Percentiles rank a stretch among this genome's conserved stretches.
Conservation (phyloP, 2,888 invertebrate species). For the Stenurella melanura region DNA sequence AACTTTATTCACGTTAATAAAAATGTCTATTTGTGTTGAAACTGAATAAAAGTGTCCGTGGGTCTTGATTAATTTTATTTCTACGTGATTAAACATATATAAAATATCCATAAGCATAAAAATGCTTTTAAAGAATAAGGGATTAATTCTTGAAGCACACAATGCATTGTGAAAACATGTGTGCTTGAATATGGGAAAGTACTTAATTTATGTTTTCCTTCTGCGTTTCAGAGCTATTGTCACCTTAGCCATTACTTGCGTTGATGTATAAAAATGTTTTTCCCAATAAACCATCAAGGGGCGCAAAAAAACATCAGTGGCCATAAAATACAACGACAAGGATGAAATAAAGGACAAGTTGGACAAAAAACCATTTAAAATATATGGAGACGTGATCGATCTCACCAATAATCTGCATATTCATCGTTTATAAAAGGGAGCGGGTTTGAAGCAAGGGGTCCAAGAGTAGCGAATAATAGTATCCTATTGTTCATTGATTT, state of each 20-base stretch:
- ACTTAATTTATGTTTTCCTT: not conserved
- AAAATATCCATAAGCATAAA: not conserved
- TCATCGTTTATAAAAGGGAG: constrained; percentile 24
- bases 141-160: not conserved
- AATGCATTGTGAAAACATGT: not conserved
- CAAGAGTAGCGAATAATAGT: constrained; percentile 23
- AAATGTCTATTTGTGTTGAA: not conserved
- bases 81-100: not conserved
- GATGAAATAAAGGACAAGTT: constrained; percentile 22
- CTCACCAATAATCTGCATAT: constrained; percentile 29
- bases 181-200: not conserved
- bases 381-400: constrained; percentile 28
- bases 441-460: not conserved
- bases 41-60: not conserved
- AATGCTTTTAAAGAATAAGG: not conserved
- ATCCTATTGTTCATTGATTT: constrained; percentile 31
- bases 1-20: not conserved
- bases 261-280: constrained; percentile 2
- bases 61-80: not conserved
- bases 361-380: constrained; percentile 32
- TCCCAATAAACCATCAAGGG: not conserved
- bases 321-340: constrained; percentile 19
- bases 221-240: not conserved
- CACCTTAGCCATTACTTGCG: not conserved
- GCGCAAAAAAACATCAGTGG: not conserved